Base-by-base conservation (phyloP, 2,797 vertebrate genomes). In the Sciurus carolinensis region DNA sequence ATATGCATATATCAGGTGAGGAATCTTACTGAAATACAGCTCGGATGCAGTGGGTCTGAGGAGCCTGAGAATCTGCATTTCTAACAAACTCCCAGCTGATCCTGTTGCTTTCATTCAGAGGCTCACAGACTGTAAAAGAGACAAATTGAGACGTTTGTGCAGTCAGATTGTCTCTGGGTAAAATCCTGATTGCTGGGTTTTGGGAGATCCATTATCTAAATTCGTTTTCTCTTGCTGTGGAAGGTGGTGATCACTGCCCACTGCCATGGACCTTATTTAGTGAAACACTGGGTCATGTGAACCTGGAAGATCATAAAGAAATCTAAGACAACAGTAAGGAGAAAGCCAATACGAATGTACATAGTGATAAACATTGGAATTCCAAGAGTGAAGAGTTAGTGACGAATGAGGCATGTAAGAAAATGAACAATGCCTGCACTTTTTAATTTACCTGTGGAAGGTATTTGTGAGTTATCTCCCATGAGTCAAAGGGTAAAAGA, bases 361-460 rank as follows among this genome's bases (percentile, higher is more conserved):
- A 76, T 2, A 14, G 20, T 15, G 0, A 59, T 73, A 24, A 80
- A 84, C 80, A 18, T 22, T 30, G 20, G 36, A 15, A 79, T 92
- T 36, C 36, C n/a, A 82, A 52, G 73, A 84, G 4, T 39, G 33
- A 62, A 62, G 52, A 79, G 73, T 15, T 39, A 82, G 54, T 9
- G 50, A 84, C 8, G 50, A 64, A 54, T 73, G 44, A 75, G 36
- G 4, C 3, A 8, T 9, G n/a, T 47, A 79, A 52, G 39, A 92
- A 92, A 69, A 90, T 52, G 69, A 90, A n/a, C 18, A 72, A 90
- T 79, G 14, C 2, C 3, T 30, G 36, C 6, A 57, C 75, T 18
- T 28, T 87, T 75, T 76, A 64, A 44, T 87, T 77, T 64, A 57
- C 57, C 79, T 91, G 87, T 84, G 42, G 14, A 83, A 97, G 82